Conservation (phyloP, 2,797 vertebrate genomes). For the Alca torda region DNA sequence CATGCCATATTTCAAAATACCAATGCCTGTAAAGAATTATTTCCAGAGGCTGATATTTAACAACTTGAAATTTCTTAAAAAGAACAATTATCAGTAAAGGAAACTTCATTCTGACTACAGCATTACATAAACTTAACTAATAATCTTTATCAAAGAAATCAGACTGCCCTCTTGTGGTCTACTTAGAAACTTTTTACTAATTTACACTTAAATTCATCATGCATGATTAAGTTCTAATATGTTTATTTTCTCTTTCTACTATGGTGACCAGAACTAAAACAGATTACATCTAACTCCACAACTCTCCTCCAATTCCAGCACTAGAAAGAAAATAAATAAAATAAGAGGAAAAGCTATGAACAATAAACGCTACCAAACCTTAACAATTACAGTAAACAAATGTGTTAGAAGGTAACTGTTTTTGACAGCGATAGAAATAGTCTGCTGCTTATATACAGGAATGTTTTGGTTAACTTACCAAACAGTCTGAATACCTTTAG, state of each 20-base stretch:
- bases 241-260: neutral
- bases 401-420: neutral
- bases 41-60: neutral
- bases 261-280: neutral
- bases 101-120: neutral
- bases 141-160: neutral
- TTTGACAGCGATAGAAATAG: neutral
- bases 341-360: neutral
- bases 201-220: neutral
- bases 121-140: neutral
- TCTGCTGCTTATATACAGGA: neutral
- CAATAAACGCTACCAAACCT: rapidly evolving
- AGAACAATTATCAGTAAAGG: neutral
- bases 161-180: conserved; percentile 40
- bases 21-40: neutral
- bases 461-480: neutral
- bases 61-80: neutral
- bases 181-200: neutral
- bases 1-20: neutral
- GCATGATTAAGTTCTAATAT: neutral
- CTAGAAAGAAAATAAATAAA: neutral
- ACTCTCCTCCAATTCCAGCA: neutral
- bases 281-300: neutral
- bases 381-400: neutral
- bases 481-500: neutral